phyloP scores from a whole-genome alignment of 2,797 vertebrate species.

The Falco novaeseelandiae region DNA sequence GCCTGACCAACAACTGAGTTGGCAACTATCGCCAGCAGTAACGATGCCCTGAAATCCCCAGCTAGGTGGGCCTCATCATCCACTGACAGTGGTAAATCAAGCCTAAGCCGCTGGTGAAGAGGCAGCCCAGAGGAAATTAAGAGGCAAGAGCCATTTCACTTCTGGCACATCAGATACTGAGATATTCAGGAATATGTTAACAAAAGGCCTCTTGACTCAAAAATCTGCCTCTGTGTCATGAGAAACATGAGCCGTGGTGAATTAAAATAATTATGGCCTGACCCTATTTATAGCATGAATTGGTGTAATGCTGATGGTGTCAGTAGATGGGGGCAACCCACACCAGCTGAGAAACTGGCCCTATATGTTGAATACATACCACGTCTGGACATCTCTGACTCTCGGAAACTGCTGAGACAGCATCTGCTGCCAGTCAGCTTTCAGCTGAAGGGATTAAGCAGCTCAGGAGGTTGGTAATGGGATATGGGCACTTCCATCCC shows the following conservation, averaged over 20 bases:
- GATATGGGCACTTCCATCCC: background rate
- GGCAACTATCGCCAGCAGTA: background rate
- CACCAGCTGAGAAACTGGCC: background rate
- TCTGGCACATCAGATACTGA: background rate
- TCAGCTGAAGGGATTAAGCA: slow-evolving; percentile 44
- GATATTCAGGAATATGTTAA: background rate
- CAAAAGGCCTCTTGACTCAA: slow-evolving; percentile 31
- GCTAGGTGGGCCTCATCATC: background rate
- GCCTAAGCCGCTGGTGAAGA: background rate
- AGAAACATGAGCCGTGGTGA: background rate
- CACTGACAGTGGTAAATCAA: background rate
- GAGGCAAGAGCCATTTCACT: background rate
- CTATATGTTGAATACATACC: background rate
- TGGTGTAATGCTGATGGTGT: background rate
- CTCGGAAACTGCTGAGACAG: background rate
- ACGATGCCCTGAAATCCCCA: background rate
- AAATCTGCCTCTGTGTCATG: background rate
- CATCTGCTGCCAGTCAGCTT: slow-evolving; percentile 47
- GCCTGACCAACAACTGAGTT: background rate
- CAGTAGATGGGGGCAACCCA: background rate
- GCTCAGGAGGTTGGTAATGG: background rate
- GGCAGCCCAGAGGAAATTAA: background rate
- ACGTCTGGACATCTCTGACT: background rate
- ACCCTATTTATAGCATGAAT: background rate
- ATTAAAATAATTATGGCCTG: background rate